A percentile compares a stretch with the other conserved stretches of the same genome.
Conservation (phyloP, 1,140 invertebrate genomes). For the Trichoplusia ni region DNA sequence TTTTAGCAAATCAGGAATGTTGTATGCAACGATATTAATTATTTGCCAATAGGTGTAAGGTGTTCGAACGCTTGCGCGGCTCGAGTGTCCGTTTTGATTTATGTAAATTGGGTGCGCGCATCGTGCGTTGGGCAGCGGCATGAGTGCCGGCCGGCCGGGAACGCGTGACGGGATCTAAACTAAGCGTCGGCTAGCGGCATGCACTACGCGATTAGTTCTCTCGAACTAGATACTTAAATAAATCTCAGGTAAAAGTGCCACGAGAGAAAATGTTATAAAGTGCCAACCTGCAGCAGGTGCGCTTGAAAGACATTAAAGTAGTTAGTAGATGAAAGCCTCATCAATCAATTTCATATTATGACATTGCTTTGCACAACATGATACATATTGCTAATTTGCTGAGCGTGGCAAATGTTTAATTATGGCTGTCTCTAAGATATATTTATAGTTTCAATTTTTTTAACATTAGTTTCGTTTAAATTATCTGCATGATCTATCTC, state of each 20-base stretch:
- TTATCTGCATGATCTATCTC: too few species aligned
- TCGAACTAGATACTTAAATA: conserved; percentile 17
- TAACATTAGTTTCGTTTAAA: too few species aligned
- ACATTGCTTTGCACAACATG: too few species aligned
- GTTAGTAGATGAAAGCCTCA: too few species aligned
- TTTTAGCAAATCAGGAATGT: conserved; percentile 22
- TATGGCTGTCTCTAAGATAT: too few species aligned
- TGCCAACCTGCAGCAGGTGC: background rate
- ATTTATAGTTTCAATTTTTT: too few species aligned
- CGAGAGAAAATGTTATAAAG: conserved; percentile 7
- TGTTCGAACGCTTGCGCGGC: conserved; percentile 38
- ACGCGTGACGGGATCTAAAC: conserved; percentile 28
- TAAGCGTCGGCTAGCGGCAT: conserved; percentile 8
- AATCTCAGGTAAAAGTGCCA: conserved; percentile 6
- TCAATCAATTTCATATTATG: conserved; percentile 3
- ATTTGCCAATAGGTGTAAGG: conserved; percentile 44
- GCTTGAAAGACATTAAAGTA: conserved; percentile 11
- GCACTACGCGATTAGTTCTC: conserved; percentile 17
- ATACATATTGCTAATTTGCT: too few species aligned
- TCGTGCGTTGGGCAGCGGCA: conserved; percentile 38
- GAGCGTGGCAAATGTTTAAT: too few species aligned
- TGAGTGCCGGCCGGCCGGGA: conserved; percentile 31
- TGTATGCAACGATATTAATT: conserved; percentile 33
- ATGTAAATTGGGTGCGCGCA: conserved; percentile 51
- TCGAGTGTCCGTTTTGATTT: conserved; percentile 52